Evolutionary conservation across 2,797 vertebrate species (phyloP), one percentile per base, ranked within the genome.

Genomic region (Hippoglossus hippoglossus): DNA sequence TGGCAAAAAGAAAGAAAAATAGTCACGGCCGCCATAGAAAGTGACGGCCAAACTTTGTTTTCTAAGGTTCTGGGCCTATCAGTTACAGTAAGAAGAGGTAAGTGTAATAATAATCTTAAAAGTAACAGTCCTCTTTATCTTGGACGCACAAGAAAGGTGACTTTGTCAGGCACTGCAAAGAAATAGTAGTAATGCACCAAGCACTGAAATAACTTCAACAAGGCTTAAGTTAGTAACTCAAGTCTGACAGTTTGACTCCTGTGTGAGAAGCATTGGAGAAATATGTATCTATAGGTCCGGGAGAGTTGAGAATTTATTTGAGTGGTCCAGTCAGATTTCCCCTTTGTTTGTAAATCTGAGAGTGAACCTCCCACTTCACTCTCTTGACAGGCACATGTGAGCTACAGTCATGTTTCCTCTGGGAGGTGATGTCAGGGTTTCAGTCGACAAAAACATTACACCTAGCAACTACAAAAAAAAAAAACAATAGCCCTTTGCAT

Each of bases 121-220:
- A 78, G 57, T 82, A 89, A 90, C 84, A 85, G 87, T 91, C 80
- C 51, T 88, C 52, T 83, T 44, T 55, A 84, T 73, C 56, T 71
- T 61, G 31, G 62, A 84, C 71, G 83, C 55, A 75, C 49, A 67
- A 58, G 57, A 84, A 84, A 58, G 68, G 71, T 73, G 69, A 85
- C 79, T 71, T 86, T 87, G 68, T 90, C 72, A 93, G 93, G 91
- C 93, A 93, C 93, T 92, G 89, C 86, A 91, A 93, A 91, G 68
- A 85, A 91, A 89, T 47, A 70, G 71, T 71, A 79, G 60, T 82
- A 87, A 88, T 86, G 78, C 80, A 89, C 77, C 46, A 70, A 88
- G 73, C 69, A 87, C 78, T 85, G 57, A 83, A 87, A 77, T 83
- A 56, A 89, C 78, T 79, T 88, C 73, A 84, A 82, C 62, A 87